Evolutionary conservation across 2,113 vertebrate species (phyloP).

Genomic region (Gopherus flavomarginatus): DNA sequence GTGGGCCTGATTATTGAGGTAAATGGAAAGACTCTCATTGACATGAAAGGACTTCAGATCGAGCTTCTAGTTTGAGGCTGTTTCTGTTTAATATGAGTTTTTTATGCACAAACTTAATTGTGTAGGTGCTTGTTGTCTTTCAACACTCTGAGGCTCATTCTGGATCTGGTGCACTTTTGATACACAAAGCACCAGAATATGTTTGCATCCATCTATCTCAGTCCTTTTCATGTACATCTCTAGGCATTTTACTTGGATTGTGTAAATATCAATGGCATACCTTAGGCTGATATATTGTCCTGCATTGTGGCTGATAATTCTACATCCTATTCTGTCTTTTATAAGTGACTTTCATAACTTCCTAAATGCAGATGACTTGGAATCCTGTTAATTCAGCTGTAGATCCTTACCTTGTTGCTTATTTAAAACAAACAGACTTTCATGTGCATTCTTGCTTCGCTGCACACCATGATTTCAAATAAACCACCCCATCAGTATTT

Average conservation of each 20-base stretch:
- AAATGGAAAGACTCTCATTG: background rate
- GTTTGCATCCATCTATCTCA: background rate
- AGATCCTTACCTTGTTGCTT: background rate
- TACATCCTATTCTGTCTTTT: background rate
- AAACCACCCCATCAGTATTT: background rate
- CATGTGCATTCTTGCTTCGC: background rate
- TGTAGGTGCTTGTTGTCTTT: background rate
- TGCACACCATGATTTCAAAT: background rate
- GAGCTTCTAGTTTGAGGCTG: background rate
- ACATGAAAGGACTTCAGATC: background rate
- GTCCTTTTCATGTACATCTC: background rate
- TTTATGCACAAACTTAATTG: background rate
- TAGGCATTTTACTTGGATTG: background rate
- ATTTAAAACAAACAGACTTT: background rate
- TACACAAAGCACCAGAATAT: background rate
- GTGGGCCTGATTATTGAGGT: background rate
- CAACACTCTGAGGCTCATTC: background rate
- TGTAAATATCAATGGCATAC: background rate
- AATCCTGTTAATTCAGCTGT: background rate
- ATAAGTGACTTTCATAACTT: background rate
- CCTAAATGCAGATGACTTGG: background rate
- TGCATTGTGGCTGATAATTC: background rate
- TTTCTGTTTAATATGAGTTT: background rate
- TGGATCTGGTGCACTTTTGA: background rate
- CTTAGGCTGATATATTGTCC: background rate